These are phyloP conservation scores for Arion vulgaris DNA, from an alignment of 1,140 invertebrate species.

Conservation along the genomic window DNA sequence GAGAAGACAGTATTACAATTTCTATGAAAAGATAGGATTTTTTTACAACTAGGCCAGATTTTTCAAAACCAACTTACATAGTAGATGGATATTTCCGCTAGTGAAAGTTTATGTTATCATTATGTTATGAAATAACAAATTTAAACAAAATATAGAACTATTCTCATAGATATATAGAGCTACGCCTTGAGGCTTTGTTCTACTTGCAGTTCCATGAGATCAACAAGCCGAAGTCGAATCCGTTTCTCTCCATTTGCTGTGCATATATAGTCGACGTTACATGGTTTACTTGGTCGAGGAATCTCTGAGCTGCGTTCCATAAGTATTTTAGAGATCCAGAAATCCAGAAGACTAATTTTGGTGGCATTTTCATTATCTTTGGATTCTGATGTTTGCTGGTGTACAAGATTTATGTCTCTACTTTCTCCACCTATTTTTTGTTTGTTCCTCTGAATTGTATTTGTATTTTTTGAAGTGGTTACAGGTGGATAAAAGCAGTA, in stretches of 20 bases:
- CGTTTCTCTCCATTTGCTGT: constrained; percentile 6
- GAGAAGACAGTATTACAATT: too few species aligned
- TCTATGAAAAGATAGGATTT: too few species aligned
- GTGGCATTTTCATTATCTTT: not conserved
- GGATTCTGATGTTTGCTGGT: not conserved
- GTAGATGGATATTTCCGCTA: too few species aligned
- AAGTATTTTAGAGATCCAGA: constrained; percentile 32
- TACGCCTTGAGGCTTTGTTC: constrained; percentile 26
- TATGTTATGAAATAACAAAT: too few species aligned
- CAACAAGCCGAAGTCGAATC: constrained; percentile 21
- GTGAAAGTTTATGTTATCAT: too few species aligned
- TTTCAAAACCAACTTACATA: too few species aligned
- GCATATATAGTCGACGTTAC: constrained; percentile 1
- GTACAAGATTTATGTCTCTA: not conserved
- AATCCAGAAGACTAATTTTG: constrained; percentile 27
- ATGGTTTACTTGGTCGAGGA: constrained; percentile 5
- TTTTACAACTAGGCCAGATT: too few species aligned
- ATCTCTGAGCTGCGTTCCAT: constrained; percentile 19
- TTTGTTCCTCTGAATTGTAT: not conserved
- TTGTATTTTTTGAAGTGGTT: not conserved
- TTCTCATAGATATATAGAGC: too few species aligned
- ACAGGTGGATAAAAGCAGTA: not conserved
- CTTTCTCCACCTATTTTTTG: not conserved
- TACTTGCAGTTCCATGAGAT: constrained; percentile 35
- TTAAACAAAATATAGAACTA: too few species aligned